phyloP scores from a whole-genome alignment of 2,797 vertebrate species.

The Corythornis leucogaster region DNA sequence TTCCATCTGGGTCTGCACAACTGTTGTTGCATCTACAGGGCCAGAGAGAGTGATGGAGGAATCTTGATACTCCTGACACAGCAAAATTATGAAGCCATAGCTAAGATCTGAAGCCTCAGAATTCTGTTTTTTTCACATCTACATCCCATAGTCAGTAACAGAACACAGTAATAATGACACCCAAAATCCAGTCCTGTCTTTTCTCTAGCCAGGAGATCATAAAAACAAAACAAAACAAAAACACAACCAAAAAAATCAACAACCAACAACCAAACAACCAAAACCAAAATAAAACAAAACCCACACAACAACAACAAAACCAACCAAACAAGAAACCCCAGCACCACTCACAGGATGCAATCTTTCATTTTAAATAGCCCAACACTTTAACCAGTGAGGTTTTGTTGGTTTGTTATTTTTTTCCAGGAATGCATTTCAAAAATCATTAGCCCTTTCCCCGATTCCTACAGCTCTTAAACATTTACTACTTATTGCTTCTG shows the following conservation, averaged over 20 bases:
- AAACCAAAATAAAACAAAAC: not conserved
- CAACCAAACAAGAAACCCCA: not conserved
- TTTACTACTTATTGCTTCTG: not conserved
- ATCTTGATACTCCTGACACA: not conserved
- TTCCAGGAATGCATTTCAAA: not conserved
- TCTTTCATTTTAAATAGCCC: not conserved
- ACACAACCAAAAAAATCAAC: not conserved
- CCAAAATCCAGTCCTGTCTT: not conserved
- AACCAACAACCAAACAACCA: not conserved
- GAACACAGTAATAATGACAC: not conserved
- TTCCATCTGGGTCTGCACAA: not conserved
- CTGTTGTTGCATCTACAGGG: not conserved
- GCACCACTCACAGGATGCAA: not conserved
- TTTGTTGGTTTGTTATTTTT: not conserved
- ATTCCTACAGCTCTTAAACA: not conserved
- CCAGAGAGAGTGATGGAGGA: not conserved
- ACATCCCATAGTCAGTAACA: not conserved
- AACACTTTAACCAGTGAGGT: not conserved
- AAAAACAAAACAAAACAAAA: not conserved
- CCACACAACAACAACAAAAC: not conserved
- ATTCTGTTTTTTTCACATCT: not conserved
- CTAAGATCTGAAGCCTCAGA: not conserved
- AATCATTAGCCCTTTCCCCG: not conserved
- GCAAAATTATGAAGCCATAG: not conserved
- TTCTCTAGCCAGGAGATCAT: not conserved